Evolutionary conservation across 2,113 vertebrate species (phyloP), one percentile per base, ranked within the genome.

Genomic region (Fukomys damarensis): DNA sequence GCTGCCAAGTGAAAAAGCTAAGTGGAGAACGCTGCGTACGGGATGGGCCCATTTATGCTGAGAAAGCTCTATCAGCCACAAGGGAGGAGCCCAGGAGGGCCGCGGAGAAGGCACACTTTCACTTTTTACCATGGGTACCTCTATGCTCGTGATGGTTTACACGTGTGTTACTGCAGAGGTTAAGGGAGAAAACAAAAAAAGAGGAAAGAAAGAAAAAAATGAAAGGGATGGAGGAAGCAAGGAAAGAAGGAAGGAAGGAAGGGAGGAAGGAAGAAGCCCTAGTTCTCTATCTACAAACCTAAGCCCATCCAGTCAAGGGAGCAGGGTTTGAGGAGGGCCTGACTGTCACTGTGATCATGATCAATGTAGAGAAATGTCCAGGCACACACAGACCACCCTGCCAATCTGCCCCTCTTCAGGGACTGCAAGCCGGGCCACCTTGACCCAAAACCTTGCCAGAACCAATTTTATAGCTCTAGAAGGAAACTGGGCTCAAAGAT

Each of bases 1-100:
- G 54, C 63, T 65, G 93, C 94, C 96, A 93, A 90, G 72, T 41
- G 35, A 52, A 95, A 88, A 79, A 32, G 91, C 87, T n/a, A 58
- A 28, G 74, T 84, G 92, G 93, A 87, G 95, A 68, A 46, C 10
- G 38, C 59, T 76, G 43, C 17, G 46, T 32, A 72, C 20, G 13
- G 86, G 86, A 61, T 46, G 83, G 68, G 24, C 84, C 89, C 52
- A 63, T 89, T 93, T 92, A 52, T n/a, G 74, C 68, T 83, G 35
- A 77, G 86, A 72, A 76, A 72, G 88, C 68, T 63, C 82, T 81
- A 46, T 5, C 43, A n/a, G n/a, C n/a, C n/a, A n/a, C n/a, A n/a
- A n/a, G 77, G 59, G 43, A 52, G n/a, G 43, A 49, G n/a, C 38
- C 19, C 22, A 9, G 38, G 56, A 12, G 14, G 19, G 22, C 77